Conservation (phyloP, 2,888 invertebrate genomes). For the Dione vanillae region DNA sequence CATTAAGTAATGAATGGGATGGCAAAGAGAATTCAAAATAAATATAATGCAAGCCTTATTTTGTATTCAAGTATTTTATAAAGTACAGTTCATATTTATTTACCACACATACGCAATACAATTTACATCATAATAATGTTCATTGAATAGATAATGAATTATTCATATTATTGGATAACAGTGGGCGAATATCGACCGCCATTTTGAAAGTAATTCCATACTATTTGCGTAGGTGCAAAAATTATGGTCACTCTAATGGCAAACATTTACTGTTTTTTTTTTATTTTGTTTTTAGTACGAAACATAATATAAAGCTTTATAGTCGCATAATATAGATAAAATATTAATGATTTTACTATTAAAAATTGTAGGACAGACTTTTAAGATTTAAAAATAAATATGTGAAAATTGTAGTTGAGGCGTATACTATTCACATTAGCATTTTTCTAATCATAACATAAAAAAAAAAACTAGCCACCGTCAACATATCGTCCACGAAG, state of each 20-base stretch:
- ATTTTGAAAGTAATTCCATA: constrained; percentile 69
- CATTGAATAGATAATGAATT: constrained; percentile 48
- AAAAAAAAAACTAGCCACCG: constrained; percentile 55
- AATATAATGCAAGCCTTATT: constrained; percentile 1
- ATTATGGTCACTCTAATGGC: constrained; percentile 47
- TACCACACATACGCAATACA: constrained; percentile 31
- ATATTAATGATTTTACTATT: neutral
- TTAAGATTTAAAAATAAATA: neutral
- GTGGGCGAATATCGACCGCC: constrained; percentile 74
- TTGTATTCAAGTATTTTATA: constrained; percentile 21
- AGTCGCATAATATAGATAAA: neutral
- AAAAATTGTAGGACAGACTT: neutral
- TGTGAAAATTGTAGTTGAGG: neutral
- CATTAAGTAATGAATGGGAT: too few species aligned
- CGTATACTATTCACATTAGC: neutral
- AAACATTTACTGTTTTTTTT: constrained; percentile 51
- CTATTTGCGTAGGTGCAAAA: constrained; percentile 69
- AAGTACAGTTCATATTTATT: constrained; percentile 32
- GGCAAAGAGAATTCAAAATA: neutral
- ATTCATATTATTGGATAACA: constrained; percentile 50
- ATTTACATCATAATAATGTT: constrained; percentile 39
- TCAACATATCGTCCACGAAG: constrained; percentile 71
- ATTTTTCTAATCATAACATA: constrained; percentile 2
- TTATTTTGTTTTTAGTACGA: constrained; percentile 51
- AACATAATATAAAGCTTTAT: neutral